phyloP scores from a whole-genome alignment of 2,888 invertebrate species.

The Branchellion lobata region DNA sequence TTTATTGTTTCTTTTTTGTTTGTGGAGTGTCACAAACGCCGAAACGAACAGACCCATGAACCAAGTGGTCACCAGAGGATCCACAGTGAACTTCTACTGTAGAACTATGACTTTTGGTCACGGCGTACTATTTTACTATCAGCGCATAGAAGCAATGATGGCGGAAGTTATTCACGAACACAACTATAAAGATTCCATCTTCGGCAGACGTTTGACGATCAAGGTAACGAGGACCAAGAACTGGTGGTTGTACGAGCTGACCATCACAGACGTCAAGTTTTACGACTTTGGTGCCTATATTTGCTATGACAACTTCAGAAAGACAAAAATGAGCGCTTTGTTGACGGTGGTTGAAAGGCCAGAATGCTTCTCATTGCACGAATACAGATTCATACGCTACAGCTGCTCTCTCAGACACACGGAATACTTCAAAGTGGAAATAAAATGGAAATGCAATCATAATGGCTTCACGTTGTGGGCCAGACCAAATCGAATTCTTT shows the following conservation, averaged over 20 bases:
- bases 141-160: neutral
- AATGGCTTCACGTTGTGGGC: too few species aligned
- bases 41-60: neutral
- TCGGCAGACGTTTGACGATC: conserved; percentile 4
- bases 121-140: conserved; percentile 21
- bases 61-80: neutral
- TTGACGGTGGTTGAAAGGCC: conserved; percentile 18
- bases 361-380: neutral
- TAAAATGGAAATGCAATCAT: conserved; percentile 15
- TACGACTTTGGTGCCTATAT: conserved; percentile 27
- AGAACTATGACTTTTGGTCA: neutral
- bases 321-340: neutral
- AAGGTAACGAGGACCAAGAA: neutral
- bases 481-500: neutral
- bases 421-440: conserved; percentile 4
- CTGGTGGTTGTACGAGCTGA: conserved; percentile 11
- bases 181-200: neutral
- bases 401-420: neutral
- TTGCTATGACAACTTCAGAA: neutral
- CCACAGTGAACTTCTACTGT: neutral
- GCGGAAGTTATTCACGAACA: conserved; percentile 2
- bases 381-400: conserved; percentile 15
- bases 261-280: conserved; percentile 5
- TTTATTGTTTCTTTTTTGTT: neutral
- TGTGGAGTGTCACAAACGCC: too few species aligned